Conservation (phyloP, 2,888 invertebrate species). For the Beris chalybata region DNA sequence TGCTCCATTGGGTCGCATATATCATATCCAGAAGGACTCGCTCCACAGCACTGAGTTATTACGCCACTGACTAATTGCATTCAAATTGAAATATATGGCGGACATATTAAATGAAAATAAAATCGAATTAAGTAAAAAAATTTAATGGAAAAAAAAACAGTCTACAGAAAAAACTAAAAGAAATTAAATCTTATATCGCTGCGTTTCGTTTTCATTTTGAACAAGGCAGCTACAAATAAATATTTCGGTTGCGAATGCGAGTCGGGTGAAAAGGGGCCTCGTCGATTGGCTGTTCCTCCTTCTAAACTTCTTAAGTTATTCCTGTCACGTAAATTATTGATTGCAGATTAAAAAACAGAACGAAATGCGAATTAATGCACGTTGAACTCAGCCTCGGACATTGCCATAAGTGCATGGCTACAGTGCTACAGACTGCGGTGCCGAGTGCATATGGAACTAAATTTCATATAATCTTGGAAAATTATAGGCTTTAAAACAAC, state of each 20-base stretch:
- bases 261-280: background rate
- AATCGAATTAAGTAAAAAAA: too few species aligned
- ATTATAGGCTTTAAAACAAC: conserved; percentile 37
- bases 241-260: too few species aligned
- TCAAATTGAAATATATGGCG: conserved; percentile 29
- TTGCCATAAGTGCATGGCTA: background rate
- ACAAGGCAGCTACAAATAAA: background rate
- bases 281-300: conserved; percentile 16
- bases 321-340: conserved; percentile 40
- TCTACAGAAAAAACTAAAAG: too few species aligned
- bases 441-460: conserved; percentile 34
- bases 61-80: conserved; percentile 18
- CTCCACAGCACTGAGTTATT: conserved; percentile 19
- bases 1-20: conserved; percentile 26
- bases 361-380: conserved; percentile 26
- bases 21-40: background rate
- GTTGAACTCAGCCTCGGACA: conserved; percentile 10
- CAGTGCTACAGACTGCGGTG: background rate
- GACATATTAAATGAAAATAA: conserved; percentile 20
- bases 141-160: too few species aligned
- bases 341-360: conserved; percentile 38
- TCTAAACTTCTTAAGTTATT: conserved; percentile 34
- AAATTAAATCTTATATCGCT: too few species aligned
- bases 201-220: too few species aligned
- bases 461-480: conserved; percentile 34